phyloP scores from a whole-genome alignment of 2,113 vertebrate species.

The Oreochromis aureus region DNA sequence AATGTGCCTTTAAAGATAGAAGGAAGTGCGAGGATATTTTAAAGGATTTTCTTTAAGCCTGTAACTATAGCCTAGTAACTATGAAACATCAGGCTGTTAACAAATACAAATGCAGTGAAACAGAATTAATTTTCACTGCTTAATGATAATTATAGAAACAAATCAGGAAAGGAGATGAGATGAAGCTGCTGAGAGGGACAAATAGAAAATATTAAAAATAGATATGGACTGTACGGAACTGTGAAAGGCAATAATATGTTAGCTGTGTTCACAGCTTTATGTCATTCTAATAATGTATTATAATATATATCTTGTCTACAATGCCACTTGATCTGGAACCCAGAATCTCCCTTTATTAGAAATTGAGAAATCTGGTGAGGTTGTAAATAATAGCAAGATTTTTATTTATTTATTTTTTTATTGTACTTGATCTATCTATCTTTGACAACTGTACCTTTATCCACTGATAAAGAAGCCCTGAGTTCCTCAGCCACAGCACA shows the following conservation, averaged over 20 bases:
- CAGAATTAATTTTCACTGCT: background rate
- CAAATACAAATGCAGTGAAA: background rate
- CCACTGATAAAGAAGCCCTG: background rate
- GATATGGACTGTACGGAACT: background rate
- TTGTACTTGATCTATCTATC: background rate
- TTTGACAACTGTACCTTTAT: background rate
- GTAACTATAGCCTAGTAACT: background rate
- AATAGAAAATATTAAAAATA: background rate
- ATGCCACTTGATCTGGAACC: background rate
- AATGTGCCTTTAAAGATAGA: background rate
- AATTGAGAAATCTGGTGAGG: background rate
- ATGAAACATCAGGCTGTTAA: background rate
- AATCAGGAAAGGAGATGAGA: background rate
- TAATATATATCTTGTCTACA: background rate
- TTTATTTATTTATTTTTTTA: background rate
- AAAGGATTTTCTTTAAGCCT: background rate
- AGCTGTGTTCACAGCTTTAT: background rate
- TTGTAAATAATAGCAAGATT: background rate
- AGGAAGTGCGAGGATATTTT: background rate
- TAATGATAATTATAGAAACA: background rate
- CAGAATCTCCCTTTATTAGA: background rate
- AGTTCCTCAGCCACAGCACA: background rate
- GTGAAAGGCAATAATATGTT: background rate
- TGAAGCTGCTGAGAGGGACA: background rate
- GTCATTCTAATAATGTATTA: background rate